phyloP scores from a whole-genome alignment of 1,140 invertebrate genomes.

The Lucilia cuprina region DNA sequence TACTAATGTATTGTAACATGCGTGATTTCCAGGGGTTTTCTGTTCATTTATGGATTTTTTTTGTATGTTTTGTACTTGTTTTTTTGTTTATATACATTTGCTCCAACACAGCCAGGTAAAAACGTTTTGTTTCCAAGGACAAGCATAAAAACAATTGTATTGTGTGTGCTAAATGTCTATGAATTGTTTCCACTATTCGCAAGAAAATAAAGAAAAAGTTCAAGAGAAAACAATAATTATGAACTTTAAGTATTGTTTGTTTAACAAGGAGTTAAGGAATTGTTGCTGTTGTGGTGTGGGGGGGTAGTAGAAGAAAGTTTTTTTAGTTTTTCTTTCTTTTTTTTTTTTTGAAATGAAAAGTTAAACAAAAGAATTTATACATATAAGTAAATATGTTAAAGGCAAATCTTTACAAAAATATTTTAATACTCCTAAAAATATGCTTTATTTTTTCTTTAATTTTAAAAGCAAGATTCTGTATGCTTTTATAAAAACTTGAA shows the following conservation, averaged over 20 bases:
- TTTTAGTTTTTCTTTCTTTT: too few species aligned
- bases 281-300: too few species aligned
- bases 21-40: neutral
- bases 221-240: neutral
- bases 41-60: neutral
- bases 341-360: too few species aligned
- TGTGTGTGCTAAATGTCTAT: slow-evolving; percentile 1
- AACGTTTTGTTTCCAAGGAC: neutral
- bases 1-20: neutral
- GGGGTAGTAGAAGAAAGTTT: too few species aligned
- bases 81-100: neutral
- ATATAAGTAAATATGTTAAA: too few species aligned
- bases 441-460: too few species aligned
- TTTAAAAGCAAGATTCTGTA: too few species aligned
- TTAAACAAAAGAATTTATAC: too few species aligned
- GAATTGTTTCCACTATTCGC: neutral
- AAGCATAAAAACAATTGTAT: neutral
- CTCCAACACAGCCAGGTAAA: neutral
- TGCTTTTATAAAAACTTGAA: too few species aligned
- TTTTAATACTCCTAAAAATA: too few species aligned
- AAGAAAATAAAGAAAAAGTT: neutral
- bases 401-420: too few species aligned
- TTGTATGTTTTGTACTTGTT: neutral
- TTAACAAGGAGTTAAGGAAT: too few species aligned
- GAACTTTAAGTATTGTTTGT: neutral